Conservation (phyloP, 2,113 vertebrate genomes). For the Bubo blakistoni region DNA sequence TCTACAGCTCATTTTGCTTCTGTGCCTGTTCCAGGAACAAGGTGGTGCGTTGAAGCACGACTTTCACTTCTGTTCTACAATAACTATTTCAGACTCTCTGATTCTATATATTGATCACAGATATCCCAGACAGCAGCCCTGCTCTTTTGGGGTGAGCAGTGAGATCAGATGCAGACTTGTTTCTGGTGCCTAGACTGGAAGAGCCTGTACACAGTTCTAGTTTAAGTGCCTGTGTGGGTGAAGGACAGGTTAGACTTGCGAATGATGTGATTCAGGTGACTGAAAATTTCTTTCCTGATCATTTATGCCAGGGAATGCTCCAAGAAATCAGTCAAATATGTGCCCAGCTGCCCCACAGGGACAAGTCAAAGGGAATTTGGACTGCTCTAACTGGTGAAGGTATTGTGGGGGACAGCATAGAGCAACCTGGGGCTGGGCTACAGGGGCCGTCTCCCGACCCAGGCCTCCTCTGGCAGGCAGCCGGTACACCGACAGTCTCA, state of each 20-base stretch:
- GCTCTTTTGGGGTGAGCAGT: not conserved
- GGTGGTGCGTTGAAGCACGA: not conserved
- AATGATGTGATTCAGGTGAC: not conserved
- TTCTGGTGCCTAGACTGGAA: not conserved
- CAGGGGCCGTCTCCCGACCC: not conserved
- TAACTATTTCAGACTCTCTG: not conserved
- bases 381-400: not conserved
- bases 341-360: not conserved
- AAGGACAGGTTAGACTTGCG: not conserved
- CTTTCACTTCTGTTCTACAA: not conserved
- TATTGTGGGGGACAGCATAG: not conserved
- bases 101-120: not conserved
- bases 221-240: not conserved
- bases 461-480: not conserved
- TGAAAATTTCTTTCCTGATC: not conserved
- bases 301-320: not conserved
- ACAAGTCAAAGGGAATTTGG: not conserved
- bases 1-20: not conserved
- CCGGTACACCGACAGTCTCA: not conserved
- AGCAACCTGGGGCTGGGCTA: not conserved
- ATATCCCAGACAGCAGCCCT: not conserved
- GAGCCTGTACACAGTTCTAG: not conserved
- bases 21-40: not conserved
- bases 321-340: not conserved
- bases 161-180: not conserved